Conservation (phyloP, 2,113 vertebrate species). For the Geococcyx californianus region DNA sequence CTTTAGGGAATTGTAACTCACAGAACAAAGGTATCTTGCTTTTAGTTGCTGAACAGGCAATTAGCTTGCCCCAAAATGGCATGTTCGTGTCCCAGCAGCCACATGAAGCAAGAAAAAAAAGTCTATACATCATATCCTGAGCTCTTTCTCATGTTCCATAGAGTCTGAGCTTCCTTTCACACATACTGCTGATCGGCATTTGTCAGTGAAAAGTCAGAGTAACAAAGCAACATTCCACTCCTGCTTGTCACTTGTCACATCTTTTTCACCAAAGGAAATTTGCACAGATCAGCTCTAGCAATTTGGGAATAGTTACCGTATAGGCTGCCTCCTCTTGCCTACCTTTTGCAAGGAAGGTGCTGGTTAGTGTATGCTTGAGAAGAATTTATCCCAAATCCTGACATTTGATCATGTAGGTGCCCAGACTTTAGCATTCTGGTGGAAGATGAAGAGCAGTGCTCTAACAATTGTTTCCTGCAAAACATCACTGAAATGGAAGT, state of each 20-base stretch:
- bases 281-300: neutral
- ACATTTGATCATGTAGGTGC: neutral
- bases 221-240: constrained; percentile 20
- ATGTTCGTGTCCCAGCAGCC: constrained; percentile 10
- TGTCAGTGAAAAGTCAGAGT: constrained; percentile 43
- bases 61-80: constrained; percentile 52
- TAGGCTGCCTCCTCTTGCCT: neutral
- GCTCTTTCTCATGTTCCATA: neutral
- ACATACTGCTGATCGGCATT: neutral
- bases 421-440: neutral
- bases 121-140: constrained; percentile 16
- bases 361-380: neutral
- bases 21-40: constrained; percentile 61
- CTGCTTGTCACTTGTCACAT: neutral
- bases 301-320: neutral
- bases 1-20: constrained; percentile 47
- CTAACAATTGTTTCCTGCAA: neutral
- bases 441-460: neutral
- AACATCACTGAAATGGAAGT: neutral
- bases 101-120: constrained; percentile 8
- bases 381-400: neutral
- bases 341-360: neutral
- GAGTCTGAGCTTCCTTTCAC: neutral
- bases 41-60: constrained; percentile 54
- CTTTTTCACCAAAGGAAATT: neutral